A percentile compares a stretch with the other conserved stretches of the same genome.
phyloP scores from a whole-genome alignment of 2,113 vertebrate genomes.

The Clinocottus analis region DNA sequence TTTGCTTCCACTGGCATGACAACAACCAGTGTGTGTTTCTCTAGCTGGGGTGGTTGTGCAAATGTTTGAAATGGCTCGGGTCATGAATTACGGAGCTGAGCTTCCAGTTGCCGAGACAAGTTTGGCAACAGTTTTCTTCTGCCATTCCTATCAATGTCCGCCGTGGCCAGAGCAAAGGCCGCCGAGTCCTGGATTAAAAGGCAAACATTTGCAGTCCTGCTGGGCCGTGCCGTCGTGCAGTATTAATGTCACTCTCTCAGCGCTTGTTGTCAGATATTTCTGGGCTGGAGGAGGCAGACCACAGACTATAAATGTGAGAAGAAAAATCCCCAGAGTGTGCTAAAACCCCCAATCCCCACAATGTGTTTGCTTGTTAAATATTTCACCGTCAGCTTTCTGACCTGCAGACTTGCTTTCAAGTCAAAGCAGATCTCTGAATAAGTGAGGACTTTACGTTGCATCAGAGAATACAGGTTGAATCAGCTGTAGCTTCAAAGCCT shows the following conservation, averaged over 20 bases:
- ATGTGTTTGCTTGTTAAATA: conserved; percentile 71
- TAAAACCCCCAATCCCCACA: conserved; percentile 60
- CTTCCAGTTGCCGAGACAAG: conserved; percentile 57
- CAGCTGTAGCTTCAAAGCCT: neutral
- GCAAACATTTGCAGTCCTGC: conserved; percentile 78
- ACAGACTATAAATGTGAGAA: conserved; percentile 60
- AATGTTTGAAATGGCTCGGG: conserved; percentile 66
- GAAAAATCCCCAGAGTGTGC: conserved; percentile 63
- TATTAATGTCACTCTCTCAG: conserved; percentile 79
- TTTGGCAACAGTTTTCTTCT: conserved; percentile 77
- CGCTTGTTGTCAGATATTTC: conserved; percentile 72
- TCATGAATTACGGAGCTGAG: conserved; percentile 64
- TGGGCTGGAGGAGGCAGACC: conserved; percentile 57
- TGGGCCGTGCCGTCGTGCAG: conserved; percentile 66
- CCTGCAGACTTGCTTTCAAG: conserved; percentile 69
- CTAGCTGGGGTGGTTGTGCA: conserved; percentile 52
- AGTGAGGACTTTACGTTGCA: conserved; percentile 50
- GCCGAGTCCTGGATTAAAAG: conserved; percentile 72
- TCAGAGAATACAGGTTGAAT: conserved; percentile 38
- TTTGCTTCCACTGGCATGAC: conserved; percentile 44
- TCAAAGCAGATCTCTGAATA: conserved; percentile 54
- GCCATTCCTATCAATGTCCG: conserved; percentile 73
- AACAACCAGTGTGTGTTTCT: conserved; percentile 50
- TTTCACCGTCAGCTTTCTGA: conserved; percentile 68
- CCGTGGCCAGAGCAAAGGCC: conserved; percentile 71